phyloP scores from a whole-genome alignment of 2,113 vertebrate species.

The Platysternon megacephalum region DNA sequence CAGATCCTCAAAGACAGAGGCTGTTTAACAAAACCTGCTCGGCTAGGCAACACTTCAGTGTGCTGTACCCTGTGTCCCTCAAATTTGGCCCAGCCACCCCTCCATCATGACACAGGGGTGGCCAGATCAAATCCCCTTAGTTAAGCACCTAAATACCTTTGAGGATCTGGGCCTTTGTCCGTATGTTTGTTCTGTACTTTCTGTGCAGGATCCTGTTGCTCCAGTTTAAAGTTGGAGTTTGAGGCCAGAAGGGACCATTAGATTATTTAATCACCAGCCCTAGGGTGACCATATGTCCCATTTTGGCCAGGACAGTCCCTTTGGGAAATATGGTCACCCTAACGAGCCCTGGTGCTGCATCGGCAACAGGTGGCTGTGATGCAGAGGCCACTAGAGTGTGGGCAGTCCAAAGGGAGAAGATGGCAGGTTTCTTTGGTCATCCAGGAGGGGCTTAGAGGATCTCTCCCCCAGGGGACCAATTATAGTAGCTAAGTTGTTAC shows the following conservation, averaged over 20 bases:
- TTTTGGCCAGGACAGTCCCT: too few relatives aligned
- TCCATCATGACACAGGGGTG: neutral
- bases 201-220: constrained; percentile 25
- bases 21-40: neutral
- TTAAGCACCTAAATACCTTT: neutral
- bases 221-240: neutral
- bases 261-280: neutral
- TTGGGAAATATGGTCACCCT: too few relatives aligned
- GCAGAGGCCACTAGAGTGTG: neutral
- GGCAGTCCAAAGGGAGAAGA: neutral
- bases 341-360: neutral
- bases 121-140: too few relatives aligned
- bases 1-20: neutral
- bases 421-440: neutral
- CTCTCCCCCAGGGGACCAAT: neutral
- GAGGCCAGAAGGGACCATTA: constrained; percentile 63
- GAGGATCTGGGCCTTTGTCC: neutral
- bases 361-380: constrained; percentile 66
- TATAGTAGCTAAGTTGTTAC: neutral
- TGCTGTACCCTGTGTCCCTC: neutral
- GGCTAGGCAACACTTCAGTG: neutral
- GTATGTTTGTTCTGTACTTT: neutral
- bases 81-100: neutral
- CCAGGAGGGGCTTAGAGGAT: neutral
- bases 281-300: neutral